A percentile compares a stretch with the other conserved stretches of the same genome.
Evolutionary conservation across 2,888 invertebrate genomes (phyloP).

Genomic region (Ceramica pisi): DNA sequence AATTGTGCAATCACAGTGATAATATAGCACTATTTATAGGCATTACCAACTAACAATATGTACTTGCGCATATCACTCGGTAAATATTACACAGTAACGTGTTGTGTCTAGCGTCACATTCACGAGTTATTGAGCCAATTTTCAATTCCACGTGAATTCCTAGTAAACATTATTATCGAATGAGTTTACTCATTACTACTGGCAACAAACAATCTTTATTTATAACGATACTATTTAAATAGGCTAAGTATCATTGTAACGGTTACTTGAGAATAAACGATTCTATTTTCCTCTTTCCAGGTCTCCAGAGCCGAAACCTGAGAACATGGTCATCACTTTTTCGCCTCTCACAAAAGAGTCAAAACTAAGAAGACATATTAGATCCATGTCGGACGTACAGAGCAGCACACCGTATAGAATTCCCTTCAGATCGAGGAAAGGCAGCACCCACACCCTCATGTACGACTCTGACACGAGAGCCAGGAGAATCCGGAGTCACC

Average conservation of each 20-base stretch:
- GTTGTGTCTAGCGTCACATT: conserved; percentile 42
- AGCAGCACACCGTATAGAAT: conserved; percentile 86
- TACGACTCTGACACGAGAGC: conserved; percentile 87
- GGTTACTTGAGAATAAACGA: conserved; percentile 9
- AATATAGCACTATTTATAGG: conserved; percentile 51
- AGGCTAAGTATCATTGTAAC: conserved; percentile 1
- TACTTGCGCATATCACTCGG: conserved; percentile 8
- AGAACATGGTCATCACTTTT: conserved; percentile 74
- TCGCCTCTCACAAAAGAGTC: conserved; percentile 84
- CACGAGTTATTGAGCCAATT: conserved; percentile 45
- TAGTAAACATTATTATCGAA: conserved; percentile 57
- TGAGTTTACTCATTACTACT: conserved; percentile 40
- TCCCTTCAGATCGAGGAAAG: conserved; percentile 80
- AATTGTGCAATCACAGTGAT: conserved; percentile 41
- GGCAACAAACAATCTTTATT: conserved; percentile 29
- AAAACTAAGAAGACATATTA: conserved; percentile 84
- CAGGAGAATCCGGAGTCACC: conserved; percentile 78
- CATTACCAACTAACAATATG: conserved; percentile 34
- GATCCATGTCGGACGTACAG: conserved; percentile 89
- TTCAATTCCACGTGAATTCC: conserved; percentile 46
- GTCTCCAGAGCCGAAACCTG: conserved; percentile 79
- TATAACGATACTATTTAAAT: conserved; percentile 22
- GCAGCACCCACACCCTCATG: conserved; percentile 80
- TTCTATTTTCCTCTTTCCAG: conserved; percentile 75
- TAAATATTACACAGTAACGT: conserved; percentile 45